Evolutionary conservation across 1,140 invertebrate species (phyloP).

Genomic region (Drosophila cardini): DNA sequence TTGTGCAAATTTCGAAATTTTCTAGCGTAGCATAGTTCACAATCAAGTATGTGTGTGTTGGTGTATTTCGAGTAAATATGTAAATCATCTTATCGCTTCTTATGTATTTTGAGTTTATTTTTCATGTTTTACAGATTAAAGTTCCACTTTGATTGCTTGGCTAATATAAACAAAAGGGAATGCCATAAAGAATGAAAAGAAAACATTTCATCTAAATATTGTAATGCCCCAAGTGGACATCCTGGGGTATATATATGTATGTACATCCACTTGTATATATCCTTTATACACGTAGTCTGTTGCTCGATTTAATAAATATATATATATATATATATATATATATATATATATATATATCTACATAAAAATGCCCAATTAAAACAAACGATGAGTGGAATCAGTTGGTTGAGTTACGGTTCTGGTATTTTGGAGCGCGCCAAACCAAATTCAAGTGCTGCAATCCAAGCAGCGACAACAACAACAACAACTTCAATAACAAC

Average conservation of each 20-base stretch:
- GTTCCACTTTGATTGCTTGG: slow-evolving; percentile 4
- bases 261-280: too few species aligned
- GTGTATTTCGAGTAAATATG: slow-evolving; percentile 14
- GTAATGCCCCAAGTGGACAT: slow-evolving; percentile 46
- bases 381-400: slow-evolving; percentile 63
- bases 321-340: slow-evolving; percentile 61
- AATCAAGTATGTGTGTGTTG: slow-evolving; percentile 10
- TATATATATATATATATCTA: slow-evolving; percentile 59
- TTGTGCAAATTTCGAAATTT: slow-evolving; percentile 34
- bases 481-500: slow-evolving; percentile 5
- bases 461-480: slow-evolving; percentile 29
- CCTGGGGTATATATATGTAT: neutral
- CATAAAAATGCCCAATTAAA: slow-evolving; percentile 77
- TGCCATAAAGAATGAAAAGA: neutral
- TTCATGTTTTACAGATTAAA: slow-evolving; percentile 29
- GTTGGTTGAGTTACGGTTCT: slow-evolving; percentile 27
- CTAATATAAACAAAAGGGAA: too few species aligned
- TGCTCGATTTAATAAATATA: slow-evolving; percentile 53
- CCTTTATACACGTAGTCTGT: slow-evolving; percentile 26
- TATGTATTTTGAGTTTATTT: slow-evolving; percentile 21
- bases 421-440: slow-evolving; percentile 49
- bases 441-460: slow-evolving; percentile 50
- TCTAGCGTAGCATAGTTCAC: neutral
- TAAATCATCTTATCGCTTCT: slow-evolving; percentile 21
- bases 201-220: slow-evolving; percentile 9